These are phyloP conservation scores for Dicrostonyx torquatus DNA, from an alignment of 2,797 vertebrate species.

Conservation along the genomic window DNA sequence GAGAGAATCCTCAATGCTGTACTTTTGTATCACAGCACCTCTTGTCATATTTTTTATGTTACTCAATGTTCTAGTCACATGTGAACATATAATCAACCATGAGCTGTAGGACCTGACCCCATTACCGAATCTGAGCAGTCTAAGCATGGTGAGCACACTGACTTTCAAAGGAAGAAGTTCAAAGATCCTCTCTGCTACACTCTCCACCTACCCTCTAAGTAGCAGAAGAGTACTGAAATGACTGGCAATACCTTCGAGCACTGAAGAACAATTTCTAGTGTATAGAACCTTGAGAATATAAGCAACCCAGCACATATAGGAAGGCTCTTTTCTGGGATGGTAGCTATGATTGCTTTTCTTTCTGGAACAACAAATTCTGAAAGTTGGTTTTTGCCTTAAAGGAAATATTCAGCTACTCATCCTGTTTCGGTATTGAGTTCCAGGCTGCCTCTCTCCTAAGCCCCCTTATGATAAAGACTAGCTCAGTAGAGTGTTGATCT, in stretches of 20 bases:
- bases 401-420: conserved; percentile 19
- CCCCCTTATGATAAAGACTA: conserved; percentile 7
- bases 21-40: neutral
- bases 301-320: neutral
- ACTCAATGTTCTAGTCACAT: neutral
- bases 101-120: neutral
- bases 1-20: neutral
- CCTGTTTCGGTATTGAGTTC: conserved; percentile 8
- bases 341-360: conserved; percentile 32
- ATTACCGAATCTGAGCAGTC: neutral
- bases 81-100: conserved; percentile 15
- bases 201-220: neutral
- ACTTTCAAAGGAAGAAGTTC: neutral
- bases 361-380: conserved; percentile 16
- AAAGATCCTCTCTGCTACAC: neutral
- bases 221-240: neutral
- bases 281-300: neutral
- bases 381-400: conserved; percentile 28
- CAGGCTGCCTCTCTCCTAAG: conserved; percentile 31
- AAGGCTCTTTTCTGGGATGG: conserved; percentile 38
- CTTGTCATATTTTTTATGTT: conserved; percentile 6
- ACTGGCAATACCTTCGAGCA: neutral
- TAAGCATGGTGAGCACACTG: neutral
- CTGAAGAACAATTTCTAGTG: conserved; percentile 1
- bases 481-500: conserved; percentile 1